phyloP scores from a whole-genome alignment of 2,113 vertebrate genomes.

The Pomatostomus ruficeps region DNA sequence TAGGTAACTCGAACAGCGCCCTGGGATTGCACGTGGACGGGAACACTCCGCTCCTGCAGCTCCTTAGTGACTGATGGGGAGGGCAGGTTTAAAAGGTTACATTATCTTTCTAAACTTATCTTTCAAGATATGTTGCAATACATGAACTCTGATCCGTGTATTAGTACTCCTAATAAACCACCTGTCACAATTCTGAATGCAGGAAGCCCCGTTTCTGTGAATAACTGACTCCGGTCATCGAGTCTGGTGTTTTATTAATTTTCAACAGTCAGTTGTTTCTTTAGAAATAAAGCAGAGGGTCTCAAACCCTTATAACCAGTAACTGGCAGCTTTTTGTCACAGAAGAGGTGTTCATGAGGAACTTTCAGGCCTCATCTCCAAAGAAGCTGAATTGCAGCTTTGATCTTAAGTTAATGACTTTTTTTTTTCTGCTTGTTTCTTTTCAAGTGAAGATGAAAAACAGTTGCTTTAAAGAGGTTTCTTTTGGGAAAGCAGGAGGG shows the following conservation, averaged over 20 bases:
- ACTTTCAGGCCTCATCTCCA: not conserved
- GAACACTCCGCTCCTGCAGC: accelerated
- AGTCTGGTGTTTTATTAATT: not conserved
- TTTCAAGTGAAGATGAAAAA: not conserved
- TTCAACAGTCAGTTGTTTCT: not conserved
- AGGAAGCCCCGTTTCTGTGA: not conserved
- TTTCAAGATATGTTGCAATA: not conserved
- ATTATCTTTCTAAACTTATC: not conserved
- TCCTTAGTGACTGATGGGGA: not conserved
- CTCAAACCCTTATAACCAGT: not conserved
- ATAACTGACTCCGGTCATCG: not conserved
- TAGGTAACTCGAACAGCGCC: constrained; percentile 56
- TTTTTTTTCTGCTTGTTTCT: not conserved
- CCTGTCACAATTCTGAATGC: not conserved
- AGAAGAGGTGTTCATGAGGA: not conserved
- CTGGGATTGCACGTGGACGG: not conserved
- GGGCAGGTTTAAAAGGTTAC: not conserved
- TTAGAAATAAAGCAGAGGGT: not conserved
- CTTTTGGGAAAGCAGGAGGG: not conserved
- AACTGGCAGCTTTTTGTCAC: not conserved
- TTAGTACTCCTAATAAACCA: not conserved
- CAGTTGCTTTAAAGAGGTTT: not conserved
- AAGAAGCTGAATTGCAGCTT: not conserved
- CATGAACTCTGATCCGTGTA: not conserved
- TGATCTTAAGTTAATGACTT: not conserved